These are phyloP conservation scores for Butastur rufipennis DNA, from an alignment of 2,113 vertebrate species.

Conservation along the genomic window DNA sequence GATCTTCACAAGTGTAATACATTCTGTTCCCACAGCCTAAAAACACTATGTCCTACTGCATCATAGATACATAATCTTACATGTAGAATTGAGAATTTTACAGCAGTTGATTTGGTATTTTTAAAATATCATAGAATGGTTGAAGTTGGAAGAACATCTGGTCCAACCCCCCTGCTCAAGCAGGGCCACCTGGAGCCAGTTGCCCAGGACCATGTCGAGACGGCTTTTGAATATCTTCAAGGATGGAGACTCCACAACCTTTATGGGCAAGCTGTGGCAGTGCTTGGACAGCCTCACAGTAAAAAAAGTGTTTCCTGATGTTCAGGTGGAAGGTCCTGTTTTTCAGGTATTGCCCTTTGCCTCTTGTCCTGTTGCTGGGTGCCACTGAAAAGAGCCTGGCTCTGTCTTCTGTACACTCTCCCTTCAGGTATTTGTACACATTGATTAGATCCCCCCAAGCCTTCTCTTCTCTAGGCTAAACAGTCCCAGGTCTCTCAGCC, in stretches of 20 bases:
- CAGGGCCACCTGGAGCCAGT: too few relatives aligned
- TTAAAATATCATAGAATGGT: background rate
- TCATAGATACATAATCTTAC: background rate
- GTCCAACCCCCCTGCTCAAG: background rate
- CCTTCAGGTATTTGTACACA: background rate
- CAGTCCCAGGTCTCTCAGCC: background rate
- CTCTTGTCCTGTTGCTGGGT: background rate
- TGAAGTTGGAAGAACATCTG: background rate
- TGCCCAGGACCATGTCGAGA: background rate
- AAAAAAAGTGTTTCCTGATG: background rate
- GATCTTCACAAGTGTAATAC: background rate
- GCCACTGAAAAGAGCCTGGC: background rate
- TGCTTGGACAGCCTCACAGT: background rate
- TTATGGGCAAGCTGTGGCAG: background rate
- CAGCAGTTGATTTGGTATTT: background rate
- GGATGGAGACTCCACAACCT: background rate
- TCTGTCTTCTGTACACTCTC: background rate
- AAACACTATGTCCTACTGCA: background rate
- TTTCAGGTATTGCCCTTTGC: background rate
- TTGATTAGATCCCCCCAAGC: background rate
- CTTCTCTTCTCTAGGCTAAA: background rate
- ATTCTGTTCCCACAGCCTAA: background rate
- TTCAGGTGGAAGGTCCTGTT: background rate
- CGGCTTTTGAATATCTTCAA: background rate
- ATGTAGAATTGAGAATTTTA: background rate